Conservation (phyloP, 2,113 vertebrate genomes). For the Gymnobelideus leadbeateri region DNA sequence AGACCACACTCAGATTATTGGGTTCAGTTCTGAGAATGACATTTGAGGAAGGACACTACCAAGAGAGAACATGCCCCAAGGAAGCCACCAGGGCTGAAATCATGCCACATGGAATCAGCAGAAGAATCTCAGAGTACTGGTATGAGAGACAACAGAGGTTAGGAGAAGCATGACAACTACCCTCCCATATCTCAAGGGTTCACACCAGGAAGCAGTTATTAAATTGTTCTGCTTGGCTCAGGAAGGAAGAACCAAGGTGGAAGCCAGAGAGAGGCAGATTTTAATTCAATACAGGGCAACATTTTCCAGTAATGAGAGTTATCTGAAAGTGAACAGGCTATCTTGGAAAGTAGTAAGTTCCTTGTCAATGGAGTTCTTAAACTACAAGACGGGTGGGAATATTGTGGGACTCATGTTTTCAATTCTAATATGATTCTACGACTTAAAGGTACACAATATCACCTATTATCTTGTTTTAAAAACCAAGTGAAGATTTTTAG, state of each 20-base stretch:
- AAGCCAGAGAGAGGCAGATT: neutral
- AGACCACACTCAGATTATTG: neutral
- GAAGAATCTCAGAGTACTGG: neutral
- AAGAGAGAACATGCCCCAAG: neutral
- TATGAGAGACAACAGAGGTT: neutral
- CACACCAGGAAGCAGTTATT: neutral
- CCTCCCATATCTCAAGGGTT: neutral
- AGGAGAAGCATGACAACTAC: neutral
- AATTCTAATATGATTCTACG: neutral
- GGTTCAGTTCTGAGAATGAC: neutral
- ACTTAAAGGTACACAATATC: constrained; percentile 37
- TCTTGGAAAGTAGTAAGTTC: neutral
- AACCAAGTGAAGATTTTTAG: constrained; percentile 20
- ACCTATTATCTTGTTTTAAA: constrained; percentile 40
- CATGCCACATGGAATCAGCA: neutral
- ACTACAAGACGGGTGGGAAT: neutral
- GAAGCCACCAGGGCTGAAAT: neutral
- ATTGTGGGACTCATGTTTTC: neutral
- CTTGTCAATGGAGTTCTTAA: neutral
- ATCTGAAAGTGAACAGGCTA: neutral
- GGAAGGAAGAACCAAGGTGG: neutral
- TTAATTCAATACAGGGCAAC: neutral
- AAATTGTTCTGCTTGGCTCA: neutral
- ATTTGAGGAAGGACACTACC: neutral
- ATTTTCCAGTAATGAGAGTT: neutral